Evolutionary conservation across 1,140 invertebrate genomes (phyloP), one percentile per base, ranked within the genome.

Genomic region (Drosophila sechellia): DNA sequence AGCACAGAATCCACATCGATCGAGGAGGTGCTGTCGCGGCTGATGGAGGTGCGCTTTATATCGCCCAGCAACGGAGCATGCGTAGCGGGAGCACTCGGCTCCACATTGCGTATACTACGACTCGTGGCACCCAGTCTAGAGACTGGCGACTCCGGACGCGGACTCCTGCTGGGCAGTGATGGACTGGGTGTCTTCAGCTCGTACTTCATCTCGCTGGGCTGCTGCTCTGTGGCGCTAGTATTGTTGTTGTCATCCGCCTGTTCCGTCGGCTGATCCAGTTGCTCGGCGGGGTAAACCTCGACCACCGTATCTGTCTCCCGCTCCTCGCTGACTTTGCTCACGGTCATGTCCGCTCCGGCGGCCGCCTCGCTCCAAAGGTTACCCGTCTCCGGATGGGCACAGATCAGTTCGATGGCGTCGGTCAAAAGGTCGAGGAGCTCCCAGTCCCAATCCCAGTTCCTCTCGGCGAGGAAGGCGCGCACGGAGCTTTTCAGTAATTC

Each of bases 281-380:
- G 81, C 40, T 84, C 81, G 58, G 49, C 34, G 37, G 58, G 77
- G 69, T 73, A 86, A 59, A 59, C 65, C 27, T 87, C 72, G 37
- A 74, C 69, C 71, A 74, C 69, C 71, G 66, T 55, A 74, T 89
- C 85, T 70, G 76, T 84, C 25, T 89, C 72, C 71, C 72, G 72
- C 34, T 76, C 85, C 57, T 89, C 85, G 54, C 61, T 68, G 22
- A 79, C 84, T 74, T 83, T 84, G 52, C 72, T 89, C 46, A 89
- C 57, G 69, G 84, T 89, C 84, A 89, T 89, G 77, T 50, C 59
- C 43, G 74, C 48, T 65, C 35, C 65, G 20, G 20, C 58, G 39
- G 49, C 58, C 37, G 43, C 10, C 40, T 48, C 64, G 57, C 81
- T 77, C 70, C 70, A 81, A 74, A 77, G 17, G 42, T 81, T 80